Conservation (phyloP, 2,888 invertebrate species). For the Bhutanitis thaidina region DNA sequence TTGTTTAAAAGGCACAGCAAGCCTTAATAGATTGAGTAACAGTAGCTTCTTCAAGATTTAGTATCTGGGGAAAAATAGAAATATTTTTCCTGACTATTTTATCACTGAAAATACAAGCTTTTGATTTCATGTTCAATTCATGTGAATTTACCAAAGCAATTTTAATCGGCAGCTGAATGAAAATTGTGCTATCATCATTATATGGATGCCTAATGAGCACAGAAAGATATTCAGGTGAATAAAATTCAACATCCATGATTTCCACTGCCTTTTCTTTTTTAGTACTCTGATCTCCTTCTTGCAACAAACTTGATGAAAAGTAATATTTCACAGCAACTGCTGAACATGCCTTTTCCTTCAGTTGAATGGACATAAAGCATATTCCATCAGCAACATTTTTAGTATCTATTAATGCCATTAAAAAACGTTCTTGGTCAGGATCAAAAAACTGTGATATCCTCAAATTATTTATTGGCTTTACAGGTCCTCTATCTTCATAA, state of each 20-base stretch:
- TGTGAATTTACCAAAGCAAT: constrained; percentile 64
- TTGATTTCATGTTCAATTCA: constrained; percentile 59
- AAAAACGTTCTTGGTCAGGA: constrained; percentile 62
- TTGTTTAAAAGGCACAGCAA: constrained; percentile 93
- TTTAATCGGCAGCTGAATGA: constrained; percentile 71
- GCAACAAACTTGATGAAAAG: constrained; percentile 66
- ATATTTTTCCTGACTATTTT: constrained; percentile 74
- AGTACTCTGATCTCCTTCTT: constrained; percentile 40
- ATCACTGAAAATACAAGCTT: constrained; percentile 59
- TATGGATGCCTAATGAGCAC: constrained; percentile 81
- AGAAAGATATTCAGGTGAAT: constrained; percentile 86
- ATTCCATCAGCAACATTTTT: constrained; percentile 59
- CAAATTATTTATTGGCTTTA: constrained; percentile 44
- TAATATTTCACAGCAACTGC: constrained; percentile 76
- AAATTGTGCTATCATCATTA: constrained; percentile 61
- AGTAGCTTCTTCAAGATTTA: constrained; percentile 84
- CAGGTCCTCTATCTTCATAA: constrained; percentile 45
- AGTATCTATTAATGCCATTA: constrained; percentile 72
- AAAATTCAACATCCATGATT: constrained; percentile 87
- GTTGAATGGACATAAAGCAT: constrained; percentile 71
- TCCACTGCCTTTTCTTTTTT: constrained; percentile 49
- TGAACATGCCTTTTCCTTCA: constrained; percentile 56
- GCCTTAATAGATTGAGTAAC: constrained; percentile 87
- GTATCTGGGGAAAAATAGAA: constrained; percentile 68
- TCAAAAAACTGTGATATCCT: constrained; percentile 75